Percentiles rank a stretch among this genome's conserved stretches.
phyloP scores from a whole-genome alignment of 2,797 vertebrate species.

The Chelonia mydas region DNA sequence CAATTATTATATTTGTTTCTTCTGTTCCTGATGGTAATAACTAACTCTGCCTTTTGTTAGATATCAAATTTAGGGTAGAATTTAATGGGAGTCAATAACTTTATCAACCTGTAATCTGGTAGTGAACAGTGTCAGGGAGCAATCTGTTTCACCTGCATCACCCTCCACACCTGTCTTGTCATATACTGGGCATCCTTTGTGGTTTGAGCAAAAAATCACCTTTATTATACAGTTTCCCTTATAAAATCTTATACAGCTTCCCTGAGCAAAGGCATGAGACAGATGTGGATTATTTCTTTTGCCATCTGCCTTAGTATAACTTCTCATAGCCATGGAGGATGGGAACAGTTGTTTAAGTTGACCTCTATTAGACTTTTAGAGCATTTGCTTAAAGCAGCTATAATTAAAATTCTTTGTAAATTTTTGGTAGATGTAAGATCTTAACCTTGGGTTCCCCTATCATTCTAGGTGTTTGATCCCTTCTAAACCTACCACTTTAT shows the following conservation, averaged over 20 bases:
- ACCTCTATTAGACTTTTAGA: constrained; percentile 15
- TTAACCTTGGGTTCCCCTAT: background rate
- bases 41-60: background rate
- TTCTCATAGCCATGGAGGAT: background rate
- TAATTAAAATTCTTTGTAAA: constrained; percentile 34
- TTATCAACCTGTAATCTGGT: background rate
- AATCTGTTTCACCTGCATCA: background rate
- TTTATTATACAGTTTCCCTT: background rate
- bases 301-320: background rate
- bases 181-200: accelerated
- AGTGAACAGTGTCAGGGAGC: background rate
- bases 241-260: background rate
- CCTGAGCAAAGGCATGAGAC: background rate
- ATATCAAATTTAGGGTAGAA: background rate
- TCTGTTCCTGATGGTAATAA: background rate
- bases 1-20: background rate
- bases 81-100: background rate
- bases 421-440: background rate
- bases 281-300: background rate
- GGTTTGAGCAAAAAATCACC: background rate
- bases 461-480: background rate
- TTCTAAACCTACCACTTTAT: background rate
- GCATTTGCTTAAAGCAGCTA: constrained; percentile 20
- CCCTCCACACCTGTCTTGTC: background rate
- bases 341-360: constrained; percentile 13